Conservation (phyloP, 1,140 invertebrate species). For the Lysiphlebus fabarum region DNA sequence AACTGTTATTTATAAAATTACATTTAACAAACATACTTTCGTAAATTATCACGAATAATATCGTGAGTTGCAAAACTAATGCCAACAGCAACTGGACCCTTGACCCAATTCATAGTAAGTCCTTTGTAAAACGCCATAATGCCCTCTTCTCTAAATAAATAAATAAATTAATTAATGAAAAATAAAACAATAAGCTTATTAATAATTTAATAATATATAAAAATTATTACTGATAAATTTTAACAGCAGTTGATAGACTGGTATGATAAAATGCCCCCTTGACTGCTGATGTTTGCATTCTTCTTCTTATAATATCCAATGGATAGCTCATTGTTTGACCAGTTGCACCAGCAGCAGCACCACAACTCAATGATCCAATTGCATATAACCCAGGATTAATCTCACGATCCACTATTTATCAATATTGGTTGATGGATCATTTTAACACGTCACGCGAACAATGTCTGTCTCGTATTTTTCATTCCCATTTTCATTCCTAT, state of each 20-base stretch:
- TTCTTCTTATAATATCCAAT: slow-evolving; percentile 83
- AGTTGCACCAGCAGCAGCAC: slow-evolving; percentile 86
- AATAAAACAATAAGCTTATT: slow-evolving; percentile 11
- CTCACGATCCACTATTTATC: slow-evolving; percentile 44
- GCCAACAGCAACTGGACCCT: slow-evolving; percentile 97
- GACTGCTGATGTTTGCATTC: slow-evolving; percentile 76
- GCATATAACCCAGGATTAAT: slow-evolving; percentile 51
- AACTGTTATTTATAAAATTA: neutral
- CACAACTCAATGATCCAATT: slow-evolving; percentile 71
- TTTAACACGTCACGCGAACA: slow-evolving; percentile 1
- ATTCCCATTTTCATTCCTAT: slow-evolving; percentile 8
- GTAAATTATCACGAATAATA: slow-evolving; percentile 65
- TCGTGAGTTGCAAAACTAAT: slow-evolving; percentile 98
- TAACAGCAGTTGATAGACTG: slow-evolving; percentile 62
- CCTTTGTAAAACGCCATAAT: slow-evolving; percentile 95
- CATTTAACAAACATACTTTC: slow-evolving; percentile 34
- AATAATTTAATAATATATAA: slow-evolving; percentile 1
- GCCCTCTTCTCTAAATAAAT: slow-evolving; percentile 73
- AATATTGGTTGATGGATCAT: slow-evolving; percentile 11
- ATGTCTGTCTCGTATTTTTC: neutral
- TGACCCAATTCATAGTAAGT: slow-evolving; percentile 98
- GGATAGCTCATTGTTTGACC: slow-evolving; percentile 97
- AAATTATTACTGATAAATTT: slow-evolving; percentile 60
- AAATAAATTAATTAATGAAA: slow-evolving; percentile 20
- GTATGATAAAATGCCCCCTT: slow-evolving; percentile 64